A percentile compares a stretch with the other conserved stretches of the same genome.
These are phyloP conservation scores for Ciona savignyi DNA, from an alignment of 23 tunicate species.

Conservation along the genomic window DNA sequence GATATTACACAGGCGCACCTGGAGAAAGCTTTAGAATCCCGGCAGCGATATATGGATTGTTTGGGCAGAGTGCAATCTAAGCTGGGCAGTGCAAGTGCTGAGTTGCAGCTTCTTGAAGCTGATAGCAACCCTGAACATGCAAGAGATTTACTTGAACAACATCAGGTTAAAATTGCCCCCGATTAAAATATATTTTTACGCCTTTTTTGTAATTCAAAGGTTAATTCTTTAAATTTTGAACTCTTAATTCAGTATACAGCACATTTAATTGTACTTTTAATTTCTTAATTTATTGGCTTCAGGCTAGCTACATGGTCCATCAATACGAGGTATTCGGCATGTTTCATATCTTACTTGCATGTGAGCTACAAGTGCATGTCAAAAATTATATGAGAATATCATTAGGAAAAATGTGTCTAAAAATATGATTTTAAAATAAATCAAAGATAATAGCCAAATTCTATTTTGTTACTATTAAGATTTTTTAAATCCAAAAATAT, in stretches of 20 bases:
- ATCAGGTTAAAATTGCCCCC: too few relatives aligned
- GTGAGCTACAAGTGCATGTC: neutral
- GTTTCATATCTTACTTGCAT: neutral
- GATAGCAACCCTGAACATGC: conserved; percentile 89
- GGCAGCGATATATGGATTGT: conserved; percentile 62
- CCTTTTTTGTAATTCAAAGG: neutral
- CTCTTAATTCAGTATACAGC: neutral
- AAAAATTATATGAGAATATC: neutral
- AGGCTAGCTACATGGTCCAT: conserved; percentile 67
- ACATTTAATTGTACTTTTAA: neutral
- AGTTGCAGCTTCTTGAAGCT: conserved; percentile 80
- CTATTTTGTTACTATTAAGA: too few relatives aligned
- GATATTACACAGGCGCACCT: conserved; percentile 9
- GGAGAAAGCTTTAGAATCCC: conserved; percentile 44
- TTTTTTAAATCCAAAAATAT: too few relatives aligned
- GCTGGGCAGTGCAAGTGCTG: conserved; percentile 83
- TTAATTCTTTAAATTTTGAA: neutral
- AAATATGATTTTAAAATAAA: too few relatives aligned
- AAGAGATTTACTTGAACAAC: conserved; percentile 45
- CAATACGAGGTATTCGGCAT: conserved; percentile 57
- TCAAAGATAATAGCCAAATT: too few relatives aligned
- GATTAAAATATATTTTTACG: too few relatives aligned
- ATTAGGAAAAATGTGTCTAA: too few relatives aligned
- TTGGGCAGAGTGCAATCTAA: conserved; percentile 63
- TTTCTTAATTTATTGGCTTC: conserved; percentile 11